A percentile compares a stretch with the other conserved stretches of the same genome.
phyloP scores from a whole-genome alignment of 2,797 vertebrate species.

The Sebastes variabilis region DNA sequence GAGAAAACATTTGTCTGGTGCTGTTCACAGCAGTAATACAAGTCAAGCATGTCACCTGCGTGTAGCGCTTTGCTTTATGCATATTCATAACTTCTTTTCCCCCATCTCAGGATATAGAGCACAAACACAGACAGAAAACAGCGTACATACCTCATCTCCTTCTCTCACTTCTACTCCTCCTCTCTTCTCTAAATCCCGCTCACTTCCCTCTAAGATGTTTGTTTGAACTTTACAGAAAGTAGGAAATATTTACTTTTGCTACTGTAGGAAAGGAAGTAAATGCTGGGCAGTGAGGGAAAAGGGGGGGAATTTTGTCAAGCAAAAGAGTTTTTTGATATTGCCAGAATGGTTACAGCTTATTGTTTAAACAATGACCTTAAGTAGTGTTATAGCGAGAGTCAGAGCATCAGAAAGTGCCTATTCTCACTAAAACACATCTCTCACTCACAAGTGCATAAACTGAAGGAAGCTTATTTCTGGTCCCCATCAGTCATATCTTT shows the following conservation, averaged over 20 bases:
- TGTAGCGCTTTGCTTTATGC: conserved; percentile 75
- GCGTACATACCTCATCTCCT: conserved; percentile 27
- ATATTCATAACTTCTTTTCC: conserved; percentile 78
- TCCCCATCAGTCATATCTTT: conserved; percentile 9
- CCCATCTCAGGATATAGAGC: conserved; percentile 65
- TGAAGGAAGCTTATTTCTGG: not conserved
- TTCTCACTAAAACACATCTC: not conserved
- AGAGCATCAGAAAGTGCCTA: not conserved
- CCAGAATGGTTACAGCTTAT: not conserved
- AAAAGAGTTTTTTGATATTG: not conserved
- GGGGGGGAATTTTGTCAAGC: not conserved
- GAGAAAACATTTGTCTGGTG: conserved; percentile 63
- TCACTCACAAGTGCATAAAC: conserved; percentile 1
- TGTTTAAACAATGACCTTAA: not conserved
- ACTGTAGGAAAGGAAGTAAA: conserved; percentile 39
- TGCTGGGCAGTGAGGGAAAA: not conserved
- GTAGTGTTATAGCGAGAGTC: not conserved
- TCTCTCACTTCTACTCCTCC: conserved; percentile 35
- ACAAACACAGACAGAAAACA: conserved; percentile 57
- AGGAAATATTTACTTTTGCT: conserved; percentile 52
- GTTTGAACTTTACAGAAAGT: conserved; percentile 70
- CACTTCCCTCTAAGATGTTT: conserved; percentile 35
- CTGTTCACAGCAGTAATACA: conserved; percentile 75
- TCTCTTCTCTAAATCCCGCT: conserved; percentile 20
- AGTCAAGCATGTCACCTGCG: conserved; percentile 82